Conservation (phyloP, 2,797 vertebrate genomes). For the Sebastes iracundus region DNA sequence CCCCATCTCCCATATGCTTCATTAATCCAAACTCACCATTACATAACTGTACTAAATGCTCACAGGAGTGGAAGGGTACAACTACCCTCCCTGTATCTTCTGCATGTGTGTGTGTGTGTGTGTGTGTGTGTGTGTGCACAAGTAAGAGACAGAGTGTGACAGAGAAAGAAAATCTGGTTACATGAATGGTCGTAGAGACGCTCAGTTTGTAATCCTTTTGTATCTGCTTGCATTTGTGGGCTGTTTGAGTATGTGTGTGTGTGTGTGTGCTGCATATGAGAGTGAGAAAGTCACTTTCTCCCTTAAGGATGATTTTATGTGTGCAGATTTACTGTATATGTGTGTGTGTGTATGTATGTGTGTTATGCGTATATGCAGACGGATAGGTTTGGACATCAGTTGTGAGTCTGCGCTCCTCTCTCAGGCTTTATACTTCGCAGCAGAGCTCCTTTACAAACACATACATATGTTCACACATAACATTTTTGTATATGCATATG, state of each 20-base stretch:
- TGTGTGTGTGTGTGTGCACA: not conserved
- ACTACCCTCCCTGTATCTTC: constrained; percentile 36
- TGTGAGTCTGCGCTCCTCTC: not conserved
- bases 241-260: not conserved
- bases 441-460: not conserved
- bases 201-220: constrained; percentile 53
- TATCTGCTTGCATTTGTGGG: constrained; percentile 25
- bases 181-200: constrained; percentile 46
- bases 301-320: constrained; percentile 19
- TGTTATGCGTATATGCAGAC: constrained; percentile 30
- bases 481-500: not conserved
- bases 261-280: constrained; percentile 8
- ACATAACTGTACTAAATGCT: constrained; percentile 80
- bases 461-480: not conserved
- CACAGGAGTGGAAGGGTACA: constrained; percentile 74
- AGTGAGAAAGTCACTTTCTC: constrained; percentile 22
- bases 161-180: constrained; percentile 50
- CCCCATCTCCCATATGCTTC: constrained; percentile 71
- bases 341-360: not conserved
- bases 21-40: constrained; percentile 78
- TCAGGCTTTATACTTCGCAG: not conserved
- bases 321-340: constrained; percentile 20
- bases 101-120: constrained; percentile 16
- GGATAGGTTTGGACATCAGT: constrained; percentile 29
- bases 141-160: constrained; percentile 29